phyloP scores from a whole-genome alignment of 1,140 invertebrate genomes.

The Drosophila grimshawi region DNA sequence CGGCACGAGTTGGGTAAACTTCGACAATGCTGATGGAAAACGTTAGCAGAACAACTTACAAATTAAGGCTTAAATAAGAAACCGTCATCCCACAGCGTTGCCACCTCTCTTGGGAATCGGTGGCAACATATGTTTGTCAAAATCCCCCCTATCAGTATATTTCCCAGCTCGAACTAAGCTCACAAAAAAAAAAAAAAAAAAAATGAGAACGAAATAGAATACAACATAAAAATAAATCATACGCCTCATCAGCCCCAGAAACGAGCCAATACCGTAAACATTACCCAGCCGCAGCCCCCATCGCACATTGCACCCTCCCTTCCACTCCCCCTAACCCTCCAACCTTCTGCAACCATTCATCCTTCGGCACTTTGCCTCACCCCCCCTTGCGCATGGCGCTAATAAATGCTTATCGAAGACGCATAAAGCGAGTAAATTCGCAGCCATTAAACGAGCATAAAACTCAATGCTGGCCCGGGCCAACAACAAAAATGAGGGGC shows the following conservation, averaged over 20 bases:
- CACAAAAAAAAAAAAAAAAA: neutral
- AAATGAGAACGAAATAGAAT: conserved; percentile 58
- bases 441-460: conserved; percentile 81
- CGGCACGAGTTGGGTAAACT: conserved; percentile 39
- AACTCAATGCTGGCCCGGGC: conserved; percentile 54
- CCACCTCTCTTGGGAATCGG: conserved; percentile 31
- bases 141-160: conserved; percentile 30
- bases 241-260: conserved; percentile 76
- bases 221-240: conserved; percentile 81
- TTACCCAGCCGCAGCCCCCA: conserved; percentile 43
- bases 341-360: neutral
- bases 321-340: neutral
- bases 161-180: conserved; percentile 11
- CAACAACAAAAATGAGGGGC: conserved; percentile 48
- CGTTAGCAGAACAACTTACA: conserved; percentile 49
- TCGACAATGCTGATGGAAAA: conserved; percentile 46
- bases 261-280: conserved; percentile 68
- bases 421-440: conserved; percentile 82
- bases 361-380: neutral
- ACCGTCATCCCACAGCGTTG: conserved; percentile 10
- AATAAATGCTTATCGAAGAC: conserved; percentile 82
- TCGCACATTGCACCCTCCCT: neutral
- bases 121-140: conserved; percentile 65
- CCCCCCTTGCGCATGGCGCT: conserved; percentile 60
- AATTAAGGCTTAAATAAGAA: conserved; percentile 56